Conservation (phyloP, 2,797 vertebrate genomes). For the Sebastes glaucus region DNA sequence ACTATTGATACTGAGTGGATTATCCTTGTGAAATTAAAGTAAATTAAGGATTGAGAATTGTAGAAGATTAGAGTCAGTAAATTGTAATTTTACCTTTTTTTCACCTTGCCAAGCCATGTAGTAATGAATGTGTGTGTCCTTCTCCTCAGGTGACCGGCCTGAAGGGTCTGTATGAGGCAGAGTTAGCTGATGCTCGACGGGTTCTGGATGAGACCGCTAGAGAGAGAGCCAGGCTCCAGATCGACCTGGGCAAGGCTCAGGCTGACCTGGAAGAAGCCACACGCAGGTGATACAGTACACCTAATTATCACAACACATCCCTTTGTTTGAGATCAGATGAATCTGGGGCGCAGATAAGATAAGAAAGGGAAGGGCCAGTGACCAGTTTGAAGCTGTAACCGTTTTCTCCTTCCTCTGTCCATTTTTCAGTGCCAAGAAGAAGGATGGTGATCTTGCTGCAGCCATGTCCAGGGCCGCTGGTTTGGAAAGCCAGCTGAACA, state of each 20-base stretch:
- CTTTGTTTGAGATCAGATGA: background rate
- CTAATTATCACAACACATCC: background rate
- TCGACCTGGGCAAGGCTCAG: conserved; percentile 91
- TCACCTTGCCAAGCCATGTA: background rate
- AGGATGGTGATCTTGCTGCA: conserved; percentile 87
- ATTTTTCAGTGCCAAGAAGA: conserved; percentile 88
- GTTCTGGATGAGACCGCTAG: conserved; percentile 94
- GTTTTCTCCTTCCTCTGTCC: background rate
- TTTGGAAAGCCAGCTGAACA: conserved; percentile 89
- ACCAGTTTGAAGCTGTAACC: background rate
- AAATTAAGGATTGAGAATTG: background rate
- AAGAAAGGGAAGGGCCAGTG: background rate
- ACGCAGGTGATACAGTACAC: conserved; percentile 78
- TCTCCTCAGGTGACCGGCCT: conserved; percentile 88
- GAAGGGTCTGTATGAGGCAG: conserved; percentile 92
- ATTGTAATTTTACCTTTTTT: background rate
- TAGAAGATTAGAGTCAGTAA: background rate
- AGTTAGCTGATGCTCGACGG: conserved; percentile 92
- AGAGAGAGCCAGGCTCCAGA: conserved; percentile 93
- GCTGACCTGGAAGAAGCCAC: conserved; percentile 90
- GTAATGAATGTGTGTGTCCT: background rate
- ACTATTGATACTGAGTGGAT: background rate
- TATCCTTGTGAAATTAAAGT: background rate
- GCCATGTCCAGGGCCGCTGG: conserved; percentile 88
- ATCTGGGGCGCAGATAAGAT: background rate